phyloP scores from a whole-genome alignment of 2,888 invertebrate genomes.

The Anticlea derivata region DNA sequence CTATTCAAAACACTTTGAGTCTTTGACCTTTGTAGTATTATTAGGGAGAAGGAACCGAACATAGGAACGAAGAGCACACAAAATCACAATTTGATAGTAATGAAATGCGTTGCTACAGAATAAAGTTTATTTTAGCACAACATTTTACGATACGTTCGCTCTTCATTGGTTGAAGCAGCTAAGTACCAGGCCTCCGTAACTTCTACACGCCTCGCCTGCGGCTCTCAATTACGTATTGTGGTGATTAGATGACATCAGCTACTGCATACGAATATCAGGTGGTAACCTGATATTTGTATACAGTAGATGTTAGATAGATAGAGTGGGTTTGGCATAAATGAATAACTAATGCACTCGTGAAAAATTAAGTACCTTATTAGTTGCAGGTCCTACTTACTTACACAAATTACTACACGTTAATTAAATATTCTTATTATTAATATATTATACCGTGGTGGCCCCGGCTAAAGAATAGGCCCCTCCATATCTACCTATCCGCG shows the following conservation, averaged over 20 bases:
- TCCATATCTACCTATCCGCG: no score
- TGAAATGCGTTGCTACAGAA: neutral
- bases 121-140: conserved; percentile 7
- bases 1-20: conserved; percentile 9
- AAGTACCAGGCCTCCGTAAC: neutral
- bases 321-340: no score
- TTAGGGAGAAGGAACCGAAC: conserved; percentile 6
- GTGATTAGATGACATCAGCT: conserved; percentile 11
- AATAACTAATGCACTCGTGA: no score
- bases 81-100: neutral
- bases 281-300: no score
- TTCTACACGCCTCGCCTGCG: neutral
- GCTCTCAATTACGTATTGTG: conserved; percentile 2
- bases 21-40: conserved; percentile 16
- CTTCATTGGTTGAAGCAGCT: neutral
- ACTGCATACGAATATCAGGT: no score
- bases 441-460: no score
- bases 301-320: no score
- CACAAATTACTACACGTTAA: no score
- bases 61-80: neutral
- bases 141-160: neutral
- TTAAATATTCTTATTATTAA: no score
- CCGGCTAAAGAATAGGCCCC: no score
- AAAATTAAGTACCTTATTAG: no score
- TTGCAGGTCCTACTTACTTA: no score